These are phyloP conservation scores for Parascotia fuliginaria DNA, from an alignment of 2,888 invertebrate genomes.

Conservation along the genomic window DNA sequence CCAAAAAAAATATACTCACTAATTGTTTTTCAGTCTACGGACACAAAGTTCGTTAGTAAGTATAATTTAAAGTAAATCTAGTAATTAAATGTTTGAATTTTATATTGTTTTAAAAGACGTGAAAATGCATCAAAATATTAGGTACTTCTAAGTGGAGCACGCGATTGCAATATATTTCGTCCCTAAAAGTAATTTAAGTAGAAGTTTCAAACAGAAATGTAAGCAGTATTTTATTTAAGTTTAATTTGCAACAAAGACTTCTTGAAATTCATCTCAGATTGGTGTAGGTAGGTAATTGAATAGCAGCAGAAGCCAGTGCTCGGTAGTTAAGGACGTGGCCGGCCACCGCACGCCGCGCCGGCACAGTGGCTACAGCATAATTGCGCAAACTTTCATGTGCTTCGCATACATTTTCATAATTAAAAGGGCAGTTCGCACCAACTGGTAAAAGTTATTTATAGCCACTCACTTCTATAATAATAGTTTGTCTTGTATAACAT, in stretches of 20 bases:
- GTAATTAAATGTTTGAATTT: no score
- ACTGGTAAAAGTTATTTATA: slow-evolving; percentile 75
- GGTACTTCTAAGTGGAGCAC: neutral
- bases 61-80: no score
- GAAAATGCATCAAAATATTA: neutral
- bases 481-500: slow-evolving; percentile 43
- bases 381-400: slow-evolving; percentile 85
- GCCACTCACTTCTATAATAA: slow-evolving; percentile 64
- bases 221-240: slow-evolving; percentile 14
- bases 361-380: slow-evolving; percentile 70
- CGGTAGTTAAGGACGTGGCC: slow-evolving; percentile 71
- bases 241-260: slow-evolving; percentile 59
- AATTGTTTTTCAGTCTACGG: no score
- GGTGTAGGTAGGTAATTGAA: slow-evolving; percentile 73
- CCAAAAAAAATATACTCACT: no score
- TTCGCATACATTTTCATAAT: slow-evolving; percentile 85
- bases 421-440: slow-evolving; percentile 80
- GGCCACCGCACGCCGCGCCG: slow-evolving; percentile 63
- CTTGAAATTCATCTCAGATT: slow-evolving; percentile 65
- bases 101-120: no score
- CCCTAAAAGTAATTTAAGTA: neutral
- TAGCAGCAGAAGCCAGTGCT: slow-evolving; percentile 69
- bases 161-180: neutral
- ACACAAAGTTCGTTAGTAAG: no score
- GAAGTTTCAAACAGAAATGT: slow-evolving; percentile 1